Base-by-base conservation (phyloP, 2,888 invertebrate species). In the Therioaphis trifolii region DNA sequence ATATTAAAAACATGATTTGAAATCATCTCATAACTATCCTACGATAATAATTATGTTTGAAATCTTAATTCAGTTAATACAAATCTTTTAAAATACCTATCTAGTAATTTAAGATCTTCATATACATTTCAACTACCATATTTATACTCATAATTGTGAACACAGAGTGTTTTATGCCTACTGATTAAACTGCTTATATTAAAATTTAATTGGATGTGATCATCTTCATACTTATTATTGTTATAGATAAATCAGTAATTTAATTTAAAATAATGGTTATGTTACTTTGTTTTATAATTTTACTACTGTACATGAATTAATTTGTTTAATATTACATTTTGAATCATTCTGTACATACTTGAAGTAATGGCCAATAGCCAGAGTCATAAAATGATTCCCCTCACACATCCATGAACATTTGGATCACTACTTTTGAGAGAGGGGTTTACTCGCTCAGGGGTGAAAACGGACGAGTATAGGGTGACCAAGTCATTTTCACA, bases 361-460 rank as follows among this genome's bases (percentile, higher is more conserved):
- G 21, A 9, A 77, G 52, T 78, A 27, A 40, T 68, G 40, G 15
- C 15, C 29, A 29, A 66, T 63, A 29, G 24, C 40, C 24, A 9
- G 15, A 18, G 68, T 68, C 52, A 55, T 78, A 55, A 78, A 68
- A 78, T 15, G 5, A 55, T 55, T 69, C 40, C 78, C 78, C 68
- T 68, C 66, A 40, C 63, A 24, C 40, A 24, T 52, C 66, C 40
- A 55, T 24, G 68, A 55, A 40, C 52, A 68, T 78, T 78, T 24
- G 24, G 52, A 78, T 68, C 55, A 35, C 78, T 55, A 68, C 78
- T 40, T 40, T 40, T n/a, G 24, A 35, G 18, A 0, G 78, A 78
- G 78, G 77, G 68, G 68, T 66, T 52, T 40, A 66, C 12, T 68
- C 7, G 18, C 21, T 24, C 15, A 68, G 68, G 77, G 77, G 77